Base-by-base conservation (phyloP, 2,797 vertebrate genomes). In the Rhynchonycteris naso region DNA sequence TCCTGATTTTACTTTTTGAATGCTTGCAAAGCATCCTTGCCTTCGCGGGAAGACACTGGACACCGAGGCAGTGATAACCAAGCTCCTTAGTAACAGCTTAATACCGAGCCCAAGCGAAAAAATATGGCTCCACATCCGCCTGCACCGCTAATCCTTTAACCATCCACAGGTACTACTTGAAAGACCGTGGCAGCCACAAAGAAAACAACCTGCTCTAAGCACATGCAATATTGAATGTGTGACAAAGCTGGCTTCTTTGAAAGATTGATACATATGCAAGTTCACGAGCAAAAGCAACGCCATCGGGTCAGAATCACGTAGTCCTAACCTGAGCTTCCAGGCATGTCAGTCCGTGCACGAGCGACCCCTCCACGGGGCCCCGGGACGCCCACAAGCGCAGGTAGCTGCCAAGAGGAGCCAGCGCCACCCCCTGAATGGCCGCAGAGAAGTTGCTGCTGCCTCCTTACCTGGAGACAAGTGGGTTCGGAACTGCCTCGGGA, bases 1-100 rank as follows among this genome's bases (percentile, higher is more conserved):
- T 54, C 66, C 52, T 14, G 63, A 33, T 78, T 89, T 83, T 72
- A 96, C 96, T 91, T 95, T 75, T 74, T 72, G 88, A 90, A 92
- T 78, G 85, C 75, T 61, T 61, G n/a, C 93, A 69, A 78, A 76
- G 82, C 83, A 84, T 33, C 54, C 38, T 18, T 71, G 80, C n/a
- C 88, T 92, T 54, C 56, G 74, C 65, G 58, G 30, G 68, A 95
- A 71, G 68, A 38, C 69, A 50, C 30, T 18, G 81, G 78, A 12
- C 72, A 43, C 61, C 21, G 63, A 35, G 76, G 26, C 28, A 10
- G 38, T 2, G 33, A 33, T 0, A 71, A 58, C 54, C 83, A 76
- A n/a, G 2, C 24, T 52, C 43, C 52, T 56, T n/a, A 0, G 12
- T 47, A 15, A 52, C 72, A 16, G 24, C 79, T 2, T 56, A 69